Conservation (phyloP, 2,888 invertebrate genomes). For the Morpho achilles region DNA sequence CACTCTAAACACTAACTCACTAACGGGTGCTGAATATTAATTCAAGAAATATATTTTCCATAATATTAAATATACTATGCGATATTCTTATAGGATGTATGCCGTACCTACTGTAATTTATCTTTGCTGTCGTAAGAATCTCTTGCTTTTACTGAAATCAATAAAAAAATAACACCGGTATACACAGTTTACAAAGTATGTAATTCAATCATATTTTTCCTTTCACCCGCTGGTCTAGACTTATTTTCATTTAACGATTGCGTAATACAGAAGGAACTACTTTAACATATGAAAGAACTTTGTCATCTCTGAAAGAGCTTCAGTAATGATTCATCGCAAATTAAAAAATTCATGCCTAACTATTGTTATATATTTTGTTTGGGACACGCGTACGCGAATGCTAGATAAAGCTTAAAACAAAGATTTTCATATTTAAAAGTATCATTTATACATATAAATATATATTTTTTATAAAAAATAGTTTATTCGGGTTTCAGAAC, state of each 20-base stretch:
- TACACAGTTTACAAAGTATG: slow-evolving; percentile 17
- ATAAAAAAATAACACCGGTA: slow-evolving; percentile 30
- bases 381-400: slow-evolving; percentile 2
- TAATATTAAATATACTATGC: too few relatives aligned
- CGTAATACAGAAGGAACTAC: slow-evolving; percentile 6
- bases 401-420: slow-evolving; percentile 7
- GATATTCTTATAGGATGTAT: too few relatives aligned
- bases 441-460: too few relatives aligned
- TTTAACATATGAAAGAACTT: background rate
- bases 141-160: slow-evolving; percentile 28
- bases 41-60: slow-evolving; percentile 43
- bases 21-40: slow-evolving; percentile 76
- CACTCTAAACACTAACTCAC: slow-evolving; percentile 73
- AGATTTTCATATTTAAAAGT: background rate
- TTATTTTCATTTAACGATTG: slow-evolving; percentile 7
- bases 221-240: slow-evolving; percentile 17
- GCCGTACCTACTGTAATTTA: slow-evolving; percentile 20
- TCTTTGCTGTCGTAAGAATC: slow-evolving; percentile 31
- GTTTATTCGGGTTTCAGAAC: too few relatives aligned
- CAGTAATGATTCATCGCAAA: slow-evolving; percentile 1
- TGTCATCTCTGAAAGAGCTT: slow-evolving; percentile 3
- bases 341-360: slow-evolving; percentile 2
- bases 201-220: slow-evolving; percentile 21
- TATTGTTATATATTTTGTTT: slow-evolving; percentile 6
- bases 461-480: too few relatives aligned